These are phyloP conservation scores for Hippoglossus hippoglossus DNA, from an alignment of 2,797 vertebrate genomes.

Conservation along the genomic window DNA sequence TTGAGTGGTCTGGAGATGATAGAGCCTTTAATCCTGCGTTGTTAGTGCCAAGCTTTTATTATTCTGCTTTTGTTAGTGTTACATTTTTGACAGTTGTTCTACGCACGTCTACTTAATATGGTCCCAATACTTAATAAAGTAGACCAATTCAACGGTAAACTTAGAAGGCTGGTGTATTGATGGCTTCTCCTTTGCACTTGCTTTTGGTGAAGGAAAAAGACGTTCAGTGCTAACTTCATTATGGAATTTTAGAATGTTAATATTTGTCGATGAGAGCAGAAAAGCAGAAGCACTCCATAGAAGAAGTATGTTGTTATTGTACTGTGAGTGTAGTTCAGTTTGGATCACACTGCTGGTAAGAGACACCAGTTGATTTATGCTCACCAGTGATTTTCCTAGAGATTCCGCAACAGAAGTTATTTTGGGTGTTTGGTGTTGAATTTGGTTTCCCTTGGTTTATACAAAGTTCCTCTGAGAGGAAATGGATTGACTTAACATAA, in stretches of 20 bases:
- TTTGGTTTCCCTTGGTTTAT: constrained; percentile 68
- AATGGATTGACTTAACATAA: constrained; percentile 31
- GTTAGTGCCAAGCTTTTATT: neutral
- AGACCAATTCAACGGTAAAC: neutral
- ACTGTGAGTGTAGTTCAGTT: neutral
- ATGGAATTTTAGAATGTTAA: neutral
- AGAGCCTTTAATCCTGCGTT: neutral
- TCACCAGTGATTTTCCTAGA: constrained; percentile 55
- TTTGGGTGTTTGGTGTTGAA: constrained; percentile 67
- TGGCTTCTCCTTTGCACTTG: neutral
- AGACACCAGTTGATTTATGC: constrained; percentile 37
- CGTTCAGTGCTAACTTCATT: neutral
- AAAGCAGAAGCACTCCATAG: neutral
- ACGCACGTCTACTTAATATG: neutral
- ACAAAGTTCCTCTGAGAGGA: constrained; percentile 50
- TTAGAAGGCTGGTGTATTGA: neutral
- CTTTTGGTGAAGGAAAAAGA: neutral
- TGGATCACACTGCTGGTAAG: constrained; percentile 2
- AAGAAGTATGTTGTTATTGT: neutral
- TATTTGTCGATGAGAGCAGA: neutral
- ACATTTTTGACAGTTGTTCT: neutral
- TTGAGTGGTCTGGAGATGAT: neutral
- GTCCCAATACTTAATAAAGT: neutral
- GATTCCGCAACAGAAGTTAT: constrained; percentile 70
- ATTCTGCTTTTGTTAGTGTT: neutral